Conservation (phyloP, 2,797 vertebrate genomes). For the Tangara arthus region DNA sequence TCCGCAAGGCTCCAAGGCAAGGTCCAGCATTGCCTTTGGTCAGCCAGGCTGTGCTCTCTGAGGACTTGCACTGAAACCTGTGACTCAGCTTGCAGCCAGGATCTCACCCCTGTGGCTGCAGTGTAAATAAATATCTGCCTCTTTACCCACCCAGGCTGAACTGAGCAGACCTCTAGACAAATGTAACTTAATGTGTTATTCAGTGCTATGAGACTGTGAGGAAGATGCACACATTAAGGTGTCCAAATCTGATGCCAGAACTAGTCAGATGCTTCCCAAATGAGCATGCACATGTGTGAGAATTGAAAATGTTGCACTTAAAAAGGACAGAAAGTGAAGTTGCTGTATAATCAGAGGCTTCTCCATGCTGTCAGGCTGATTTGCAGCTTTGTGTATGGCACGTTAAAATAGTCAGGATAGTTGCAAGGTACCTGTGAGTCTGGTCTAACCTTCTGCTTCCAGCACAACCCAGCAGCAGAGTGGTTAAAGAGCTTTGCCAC, state of each 20-base stretch:
- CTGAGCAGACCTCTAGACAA: slow-evolving; percentile 36
- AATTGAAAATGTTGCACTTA: slow-evolving; percentile 46
- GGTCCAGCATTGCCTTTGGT: rapidly evolving
- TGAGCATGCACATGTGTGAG: slow-evolving; percentile 54
- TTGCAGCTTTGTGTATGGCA: not conserved
- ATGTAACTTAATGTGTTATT: slow-evolving; percentile 46
- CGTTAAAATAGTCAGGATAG: not conserved
- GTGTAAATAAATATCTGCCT: not conserved
- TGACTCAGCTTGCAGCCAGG: not conserved
- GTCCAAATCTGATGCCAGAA: slow-evolving; percentile 49
- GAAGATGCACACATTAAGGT: slow-evolving; percentile 50
- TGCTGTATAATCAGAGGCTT: slow-evolving; percentile 37
- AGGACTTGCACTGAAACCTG: not conserved
- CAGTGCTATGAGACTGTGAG: slow-evolving; percentile 38
- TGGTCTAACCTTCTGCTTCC: not conserved
- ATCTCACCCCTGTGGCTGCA: not conserved
- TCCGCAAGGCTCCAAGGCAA: not conserved
- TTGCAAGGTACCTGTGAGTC: not conserved
- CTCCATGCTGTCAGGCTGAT: not conserved
- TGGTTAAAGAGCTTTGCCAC: slow-evolving; percentile 32
- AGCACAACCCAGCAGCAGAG: not conserved
- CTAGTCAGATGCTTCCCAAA: slow-evolving; percentile 60
- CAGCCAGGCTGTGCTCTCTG: rapidly evolving
- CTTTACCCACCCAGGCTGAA: not conserved
- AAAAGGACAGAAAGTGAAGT: slow-evolving; percentile 58